Conservation (phyloP, 2,797 vertebrate genomes). For the Champsocephalus gunnari region DNA sequence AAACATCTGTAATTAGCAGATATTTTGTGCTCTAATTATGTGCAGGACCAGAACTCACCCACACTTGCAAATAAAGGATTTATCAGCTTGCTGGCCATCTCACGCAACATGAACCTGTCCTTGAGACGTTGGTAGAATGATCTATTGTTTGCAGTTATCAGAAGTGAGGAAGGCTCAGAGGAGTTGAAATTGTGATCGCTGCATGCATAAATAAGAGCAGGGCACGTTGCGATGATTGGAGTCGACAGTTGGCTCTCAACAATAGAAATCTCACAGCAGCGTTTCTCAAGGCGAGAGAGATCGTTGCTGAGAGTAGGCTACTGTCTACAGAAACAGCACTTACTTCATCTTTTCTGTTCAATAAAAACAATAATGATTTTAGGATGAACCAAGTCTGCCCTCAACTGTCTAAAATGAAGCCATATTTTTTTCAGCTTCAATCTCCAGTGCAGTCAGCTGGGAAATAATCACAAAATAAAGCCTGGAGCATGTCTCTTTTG, state of each 20-base stretch:
- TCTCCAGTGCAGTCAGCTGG: neutral
- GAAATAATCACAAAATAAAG: neutral
- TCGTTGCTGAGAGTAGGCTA: neutral
- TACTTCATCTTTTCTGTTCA: neutral
- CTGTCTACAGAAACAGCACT: neutral
- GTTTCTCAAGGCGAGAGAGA: neutral
- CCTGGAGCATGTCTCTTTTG: neutral
- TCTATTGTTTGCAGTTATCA: neutral
- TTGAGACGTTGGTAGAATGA: neutral
- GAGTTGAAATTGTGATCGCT: constrained; percentile 4
- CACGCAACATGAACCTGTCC: neutral
- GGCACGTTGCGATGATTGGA: constrained; percentile 9
- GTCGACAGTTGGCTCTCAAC: constrained; percentile 21
- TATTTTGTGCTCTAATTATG: neutral
- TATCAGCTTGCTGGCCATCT: neutral
- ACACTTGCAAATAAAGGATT: neutral
- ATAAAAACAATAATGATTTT: neutral
- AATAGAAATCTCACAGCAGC: constrained; percentile 19
- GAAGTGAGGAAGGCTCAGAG: constrained; percentile 1
- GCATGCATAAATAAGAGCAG: neutral
- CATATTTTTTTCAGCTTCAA: no score
- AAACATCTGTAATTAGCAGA: neutral
- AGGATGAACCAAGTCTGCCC: neutral
- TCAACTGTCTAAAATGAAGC: neutral
- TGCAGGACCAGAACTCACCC: neutral